These are phyloP conservation scores for Drosophila triauraria DNA, from an alignment of 1,140 invertebrate genomes.

Conservation along the genomic window DNA sequence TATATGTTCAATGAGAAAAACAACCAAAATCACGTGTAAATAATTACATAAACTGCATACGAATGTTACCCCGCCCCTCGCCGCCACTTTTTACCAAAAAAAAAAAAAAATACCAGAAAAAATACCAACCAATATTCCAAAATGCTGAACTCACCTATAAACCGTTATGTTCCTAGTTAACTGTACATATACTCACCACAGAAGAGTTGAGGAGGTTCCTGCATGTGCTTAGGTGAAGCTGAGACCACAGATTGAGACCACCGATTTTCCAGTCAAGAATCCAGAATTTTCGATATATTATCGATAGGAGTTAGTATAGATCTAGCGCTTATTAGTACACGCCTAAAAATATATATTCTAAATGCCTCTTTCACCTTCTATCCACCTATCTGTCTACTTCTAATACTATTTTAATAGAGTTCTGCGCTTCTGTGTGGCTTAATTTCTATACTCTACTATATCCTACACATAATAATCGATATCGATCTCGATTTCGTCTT, in stretches of 20 bases:
- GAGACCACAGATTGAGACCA: conserved; percentile 1
- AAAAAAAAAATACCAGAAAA: conserved; percentile 8
- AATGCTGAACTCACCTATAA: conserved; percentile 18
- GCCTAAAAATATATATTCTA: conserved; percentile 6
- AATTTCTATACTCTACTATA: conserved; percentile 20
- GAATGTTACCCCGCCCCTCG: conserved; percentile 48
- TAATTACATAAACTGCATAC: conserved; percentile 70
- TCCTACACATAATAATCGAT: conserved; percentile 7
- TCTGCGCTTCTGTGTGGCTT: conserved; percentile 51
- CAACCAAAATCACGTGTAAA: conserved; percentile 64
- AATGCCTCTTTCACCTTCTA: conserved; percentile 6
- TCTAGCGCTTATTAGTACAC: conserved; percentile 14
- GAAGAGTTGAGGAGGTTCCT: conserved; percentile 18
- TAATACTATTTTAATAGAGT: conserved; percentile 10
- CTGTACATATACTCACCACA: conserved; percentile 38
- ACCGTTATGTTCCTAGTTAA: conserved; percentile 29
- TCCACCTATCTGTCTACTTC: conserved; percentile 13
- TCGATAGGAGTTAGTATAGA: conserved; percentile 1
- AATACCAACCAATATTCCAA: conserved; percentile 10
- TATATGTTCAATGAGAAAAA: conserved; percentile 11
- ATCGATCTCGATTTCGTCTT: conserved; percentile 12
- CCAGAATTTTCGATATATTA: not conserved
- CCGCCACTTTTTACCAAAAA: conserved; percentile 28
- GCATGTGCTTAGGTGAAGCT: conserved; percentile 19
- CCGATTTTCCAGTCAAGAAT: not conserved